phyloP scores from a whole-genome alignment of 2,888 invertebrate genomes.

The Tinea semifulvella region DNA sequence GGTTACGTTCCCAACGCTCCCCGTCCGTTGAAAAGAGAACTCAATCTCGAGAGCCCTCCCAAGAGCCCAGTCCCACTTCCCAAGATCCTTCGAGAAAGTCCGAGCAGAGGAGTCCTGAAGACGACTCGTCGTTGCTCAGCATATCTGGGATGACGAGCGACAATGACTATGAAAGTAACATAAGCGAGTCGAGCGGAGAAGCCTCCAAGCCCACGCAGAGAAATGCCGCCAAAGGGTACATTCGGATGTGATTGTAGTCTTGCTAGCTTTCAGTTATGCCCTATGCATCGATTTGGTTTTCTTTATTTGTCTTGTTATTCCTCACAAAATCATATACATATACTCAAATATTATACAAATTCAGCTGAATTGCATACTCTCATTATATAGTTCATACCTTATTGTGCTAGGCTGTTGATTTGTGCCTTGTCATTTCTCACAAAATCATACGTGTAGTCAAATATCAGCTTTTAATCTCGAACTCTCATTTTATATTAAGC shows the following conservation, averaged over 20 bases:
- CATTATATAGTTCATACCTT: too few species aligned
- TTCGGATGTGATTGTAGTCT: conserved; percentile 9
- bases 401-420: too few species aligned
- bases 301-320: conserved; percentile 24
- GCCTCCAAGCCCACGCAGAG: conserved; percentile 57
- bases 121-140: conserved; percentile 64
- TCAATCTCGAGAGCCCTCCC: conserved; percentile 48
- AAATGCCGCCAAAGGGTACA: conserved; percentile 55
- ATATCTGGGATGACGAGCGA: conserved; percentile 68
- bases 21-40: conserved; percentile 54
- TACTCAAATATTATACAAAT: too few species aligned
- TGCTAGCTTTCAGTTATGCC: conserved; percentile 33
- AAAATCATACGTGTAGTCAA: too few species aligned
- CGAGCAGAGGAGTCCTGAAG: conserved; percentile 64
- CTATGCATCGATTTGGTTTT: conserved; percentile 34
- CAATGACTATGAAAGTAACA: conserved; percentile 65
- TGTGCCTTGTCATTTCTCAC: too few species aligned
- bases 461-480: too few species aligned
- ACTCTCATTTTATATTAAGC: too few species aligned
- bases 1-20: conserved; percentile 66
- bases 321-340: too few species aligned
- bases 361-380: too few species aligned
- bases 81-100: conserved; percentile 54
- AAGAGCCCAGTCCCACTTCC: conserved; percentile 58
- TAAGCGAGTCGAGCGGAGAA: conserved; percentile 61